Evolutionary conservation across 37 sponge, comb jelly and placozoan genomes (phyloP), one percentile per base, ranked within the genome.

Genomic region (Tethya wilhelma): DNA sequence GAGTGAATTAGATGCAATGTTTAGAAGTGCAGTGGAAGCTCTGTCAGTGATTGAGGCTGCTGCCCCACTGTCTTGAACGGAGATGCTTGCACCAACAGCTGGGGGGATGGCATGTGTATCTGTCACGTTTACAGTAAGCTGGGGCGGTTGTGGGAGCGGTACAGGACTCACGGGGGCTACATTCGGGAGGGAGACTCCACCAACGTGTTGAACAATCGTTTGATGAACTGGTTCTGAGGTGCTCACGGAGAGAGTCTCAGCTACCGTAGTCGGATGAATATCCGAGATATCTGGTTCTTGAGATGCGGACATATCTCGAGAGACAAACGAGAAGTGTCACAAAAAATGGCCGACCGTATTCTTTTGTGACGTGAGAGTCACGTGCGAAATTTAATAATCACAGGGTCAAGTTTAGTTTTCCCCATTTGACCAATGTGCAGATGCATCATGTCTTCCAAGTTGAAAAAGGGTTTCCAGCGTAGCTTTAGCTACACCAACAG

Each of bases 1-100:
- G 28, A 87, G 88, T 28, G 83, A 81, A 28, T 72, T 81, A 8
- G 89, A 87, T 43, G 93, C 93, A 0, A 92, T 79, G 39, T 79
- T 85, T 0, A 92, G 70, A 19, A 92, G 81, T 0, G 93, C 89
- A 14, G 81, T 76, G 9, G 85, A 87, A n/a, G 88, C 74, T 38
- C 88, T 68, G 33, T 87, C 88, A 23, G 46, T 56, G 43, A 72
- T 64, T 2, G 32, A 63, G 2, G 73, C 70, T 2, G 78, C 34
- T n/a, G 86, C 45, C 1, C 69, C 55, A 43, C 44, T 45, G 36
- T 45, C 69, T 1, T 49, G 40, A 1, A 87, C 77, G n/a, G 90
- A 83, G 32, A 79, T 79, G 55, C 80, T 82, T 38, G 83, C 83
- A 9, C 83, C 89, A n/a, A 89, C 74, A 39, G 30, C 72, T 6